Evolutionary conservation across 2,888 invertebrate genomes (phyloP), one percentile per base, ranked within the genome.

Genomic region (Heliconius cydno): DNA sequence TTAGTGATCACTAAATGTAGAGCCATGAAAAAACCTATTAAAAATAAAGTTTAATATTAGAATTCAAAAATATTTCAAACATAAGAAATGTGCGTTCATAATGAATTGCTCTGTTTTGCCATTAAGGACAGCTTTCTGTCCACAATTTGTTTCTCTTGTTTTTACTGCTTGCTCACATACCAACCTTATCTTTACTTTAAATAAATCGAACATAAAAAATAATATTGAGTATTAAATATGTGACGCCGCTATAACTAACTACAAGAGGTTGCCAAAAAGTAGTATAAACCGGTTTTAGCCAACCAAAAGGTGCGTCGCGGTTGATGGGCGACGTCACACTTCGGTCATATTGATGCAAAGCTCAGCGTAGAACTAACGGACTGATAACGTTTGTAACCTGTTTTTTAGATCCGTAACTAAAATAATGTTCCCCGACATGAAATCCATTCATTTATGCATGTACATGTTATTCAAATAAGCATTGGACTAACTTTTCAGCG

Each of bases 401-500:
- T 68, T 66, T 75, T 34, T 79, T 77, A 80, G 80, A 75, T 60
- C 67, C 68, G 6, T 71, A 28, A 60, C 1, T 60, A 60, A n/a
- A 52, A 70, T 73, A 57, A 66, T 25, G 34, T 46, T 38, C 13
- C 60, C 52, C 73, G 19, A 72, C 70, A 52, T 79, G 66, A 72
- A 71, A 70, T 71, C 78, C 80, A 70, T 76, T 82, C 73, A 78
- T 75, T 72, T 65, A 75, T 89, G 90, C 89, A 91, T 92, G 91
- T 88, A 88, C 46, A 70, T 30, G 86, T 90, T 89, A 91, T 90
- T 90, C 92, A 91, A 91, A 89, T 87, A 84, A 87, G 83, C 80
- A 76, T 82, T 83, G 79, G 80, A 81, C 82, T 82, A 91, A 90
- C 91, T 92, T 90, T 94, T 94, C 95, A 95, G 95, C 94, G 83